phyloP scores from a whole-genome alignment of 2,113 vertebrate genomes.

The Colistium nudipinnis region DNA sequence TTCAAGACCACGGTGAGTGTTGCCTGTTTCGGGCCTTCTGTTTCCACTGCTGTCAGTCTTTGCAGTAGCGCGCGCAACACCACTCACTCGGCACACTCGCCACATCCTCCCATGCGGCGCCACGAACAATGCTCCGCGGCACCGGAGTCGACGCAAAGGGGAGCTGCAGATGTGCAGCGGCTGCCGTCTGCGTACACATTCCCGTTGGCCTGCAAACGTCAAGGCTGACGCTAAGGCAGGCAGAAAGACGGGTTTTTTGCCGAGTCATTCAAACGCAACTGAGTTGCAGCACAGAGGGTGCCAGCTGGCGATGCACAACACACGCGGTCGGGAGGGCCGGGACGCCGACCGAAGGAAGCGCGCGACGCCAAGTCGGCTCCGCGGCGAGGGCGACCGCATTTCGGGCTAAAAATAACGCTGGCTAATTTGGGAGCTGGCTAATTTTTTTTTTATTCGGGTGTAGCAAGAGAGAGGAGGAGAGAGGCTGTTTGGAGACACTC shows the following conservation, averaged over 20 bases:
- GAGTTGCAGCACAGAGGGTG: slow-evolving; percentile 46
- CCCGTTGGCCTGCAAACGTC: slow-evolving; percentile 31
- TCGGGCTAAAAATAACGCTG: neutral
- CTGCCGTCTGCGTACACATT: slow-evolving; percentile 12
- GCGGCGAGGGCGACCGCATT: too few species aligned
- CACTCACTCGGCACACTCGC: neutral
- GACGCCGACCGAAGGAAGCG: slow-evolving; percentile 32
- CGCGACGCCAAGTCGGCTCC: slow-evolving; percentile 3
- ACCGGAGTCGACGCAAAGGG: slow-evolving; percentile 3
- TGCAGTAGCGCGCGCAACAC: too few species aligned
- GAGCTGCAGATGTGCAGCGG: slow-evolving; percentile 13
- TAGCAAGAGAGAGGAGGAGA: neutral
- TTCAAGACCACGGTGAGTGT: too few species aligned
- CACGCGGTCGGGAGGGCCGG: slow-evolving; percentile 9
- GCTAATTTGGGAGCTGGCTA: neutral
- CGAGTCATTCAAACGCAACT: slow-evolving; percentile 53
- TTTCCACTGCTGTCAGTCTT: too few species aligned
- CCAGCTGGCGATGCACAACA: slow-evolving; percentile 25
- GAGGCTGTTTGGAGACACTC: neutral
- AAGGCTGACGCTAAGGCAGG: slow-evolving; percentile 29
- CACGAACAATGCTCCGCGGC: neutral
- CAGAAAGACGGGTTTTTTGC: slow-evolving; percentile 47
- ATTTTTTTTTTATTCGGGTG: neutral
- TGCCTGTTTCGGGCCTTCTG: too few species aligned
- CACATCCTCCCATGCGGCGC: neutral